phyloP scores from a whole-genome alignment of 2,888 invertebrate species.

The Ectemnius continuus region DNA sequence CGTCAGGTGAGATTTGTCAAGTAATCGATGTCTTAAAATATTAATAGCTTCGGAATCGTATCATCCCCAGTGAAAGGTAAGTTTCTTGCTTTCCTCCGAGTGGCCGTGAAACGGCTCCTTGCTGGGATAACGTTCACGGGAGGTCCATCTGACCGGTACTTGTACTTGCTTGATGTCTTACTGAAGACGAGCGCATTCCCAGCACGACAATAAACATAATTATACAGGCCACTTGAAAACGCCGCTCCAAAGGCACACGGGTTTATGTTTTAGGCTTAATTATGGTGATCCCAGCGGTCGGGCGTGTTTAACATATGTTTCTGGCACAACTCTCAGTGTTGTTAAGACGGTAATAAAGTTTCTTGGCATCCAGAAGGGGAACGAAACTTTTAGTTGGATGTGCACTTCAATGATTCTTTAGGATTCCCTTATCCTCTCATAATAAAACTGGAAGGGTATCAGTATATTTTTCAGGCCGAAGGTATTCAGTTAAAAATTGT shows the following conservation, averaged over 20 bases:
- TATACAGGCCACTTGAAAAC: background rate
- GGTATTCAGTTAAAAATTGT: slow-evolving; percentile 20
- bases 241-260: background rate
- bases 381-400: slow-evolving; percentile 8
- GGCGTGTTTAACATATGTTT: background rate
- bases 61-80: too few species aligned
- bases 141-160: background rate
- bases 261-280: background rate
- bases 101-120: background rate
- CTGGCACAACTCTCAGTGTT: background rate
- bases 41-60: too few species aligned
- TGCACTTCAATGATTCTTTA: slow-evolving; percentile 15
- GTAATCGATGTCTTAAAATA: too few species aligned
- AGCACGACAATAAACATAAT: slow-evolving; percentile 5
- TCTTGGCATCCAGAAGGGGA: too few species aligned
- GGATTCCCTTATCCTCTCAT: slow-evolving; percentile 12
- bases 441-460: slow-evolving; percentile 22
- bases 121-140: slow-evolving; percentile 2
- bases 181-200: slow-evolving; percentile 17
- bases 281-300: background rate
- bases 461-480: slow-evolving; percentile 22
- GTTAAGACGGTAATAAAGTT: too few species aligned
- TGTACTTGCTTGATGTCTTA: slow-evolving; percentile 18
- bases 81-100: background rate
- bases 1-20: too few species aligned